A percentile compares a stretch with the other conserved stretches of the same genome.
These are phyloP conservation scores for Bombyx huttoni DNA, from an alignment of 2,888 invertebrate genomes.

Conservation along the genomic window DNA sequence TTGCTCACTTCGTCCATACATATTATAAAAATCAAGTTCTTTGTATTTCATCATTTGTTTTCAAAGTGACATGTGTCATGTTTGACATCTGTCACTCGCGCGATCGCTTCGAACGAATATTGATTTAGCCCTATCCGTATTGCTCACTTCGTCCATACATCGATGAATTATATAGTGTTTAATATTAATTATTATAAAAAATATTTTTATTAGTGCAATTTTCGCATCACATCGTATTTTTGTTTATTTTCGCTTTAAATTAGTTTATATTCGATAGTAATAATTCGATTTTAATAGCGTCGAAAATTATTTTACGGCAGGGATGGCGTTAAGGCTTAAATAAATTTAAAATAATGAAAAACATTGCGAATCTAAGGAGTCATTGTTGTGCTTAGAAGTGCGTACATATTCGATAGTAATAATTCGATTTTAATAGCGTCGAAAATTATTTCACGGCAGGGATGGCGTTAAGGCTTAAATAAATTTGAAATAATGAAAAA, in stretches of 20 bases:
- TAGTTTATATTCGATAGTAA: neutral
- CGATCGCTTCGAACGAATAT: neutral
- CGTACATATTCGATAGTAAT: no score
- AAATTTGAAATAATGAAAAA: neutral
- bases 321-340: neutral
- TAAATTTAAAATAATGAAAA: neutral
- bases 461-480: neutral
- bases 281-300: neutral
- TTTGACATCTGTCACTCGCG: neutral
- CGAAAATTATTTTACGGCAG: conserved; percentile 6
- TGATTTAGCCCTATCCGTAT: neutral
- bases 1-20: conserved; percentile 56
- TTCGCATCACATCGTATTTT: conserved; percentile 17
- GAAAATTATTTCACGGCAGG: conserved; percentile 6
- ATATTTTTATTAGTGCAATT: conserved; percentile 26
- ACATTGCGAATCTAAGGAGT: neutral
- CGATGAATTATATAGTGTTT: conserved; percentile 32
- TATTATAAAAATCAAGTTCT: conserved; percentile 11
- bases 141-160: conserved; percentile 57
- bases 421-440: neutral
- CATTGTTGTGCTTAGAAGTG: no score
- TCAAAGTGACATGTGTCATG: neutral
- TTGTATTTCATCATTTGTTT: conserved; percentile 4
- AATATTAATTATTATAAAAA: conserved; percentile 14
- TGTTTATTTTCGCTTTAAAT: neutral